Evolutionary conservation across 2,888 invertebrate genomes (phyloP), one percentile per base, ranked within the genome.

Genomic region (Caenorhabditis afra): DNA sequence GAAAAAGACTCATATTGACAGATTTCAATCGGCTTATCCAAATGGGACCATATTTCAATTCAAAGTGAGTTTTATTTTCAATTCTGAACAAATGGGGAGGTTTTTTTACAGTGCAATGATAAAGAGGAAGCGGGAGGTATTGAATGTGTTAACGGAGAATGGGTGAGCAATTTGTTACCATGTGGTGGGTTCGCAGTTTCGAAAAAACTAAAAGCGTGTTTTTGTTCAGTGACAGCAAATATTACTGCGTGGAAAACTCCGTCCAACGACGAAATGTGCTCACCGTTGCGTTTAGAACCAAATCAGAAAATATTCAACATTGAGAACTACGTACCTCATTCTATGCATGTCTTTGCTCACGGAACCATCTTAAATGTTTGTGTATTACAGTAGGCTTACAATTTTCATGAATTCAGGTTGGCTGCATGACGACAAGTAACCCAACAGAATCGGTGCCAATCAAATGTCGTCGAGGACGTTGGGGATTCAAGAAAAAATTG

Each of bases 1-100:
- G 50, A 78, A 78, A 35, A 80, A 78, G 16, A 76, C 81, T 0
- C 59, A 64, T 44, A 70, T 86, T 35, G 85, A 85, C 44, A 71
- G 81, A 39, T 83, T 71, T 55, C 87, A 87, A 67, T 67, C 82
- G 0, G 81, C 83, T n/a, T 90, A 85, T 71, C 90, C 90, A 2
- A 90, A 90, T 50, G 86, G 90, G 5, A 88, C 90, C 1, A 80
- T 89, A 16, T 87, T 90, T 39, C 89, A 87, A 47, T 90, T 87
- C 59, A 86, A 86, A 59, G 85, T 85, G 45, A n/a, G 16, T 53
- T 18, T 47, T 3, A 10, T 61, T 53, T 44, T 11, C 20, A 12
- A 52, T 5, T 22, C 20, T 4, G n/a, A n/a, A n/a, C n/a, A n/a
- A n/a, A n/a, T n/a, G n/a, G n/a, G n/a, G n/a, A n/a, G n/a, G n/a